phyloP scores from a whole-genome alignment of 2,888 invertebrate genomes.

The Dryomyza anilis region DNA sequence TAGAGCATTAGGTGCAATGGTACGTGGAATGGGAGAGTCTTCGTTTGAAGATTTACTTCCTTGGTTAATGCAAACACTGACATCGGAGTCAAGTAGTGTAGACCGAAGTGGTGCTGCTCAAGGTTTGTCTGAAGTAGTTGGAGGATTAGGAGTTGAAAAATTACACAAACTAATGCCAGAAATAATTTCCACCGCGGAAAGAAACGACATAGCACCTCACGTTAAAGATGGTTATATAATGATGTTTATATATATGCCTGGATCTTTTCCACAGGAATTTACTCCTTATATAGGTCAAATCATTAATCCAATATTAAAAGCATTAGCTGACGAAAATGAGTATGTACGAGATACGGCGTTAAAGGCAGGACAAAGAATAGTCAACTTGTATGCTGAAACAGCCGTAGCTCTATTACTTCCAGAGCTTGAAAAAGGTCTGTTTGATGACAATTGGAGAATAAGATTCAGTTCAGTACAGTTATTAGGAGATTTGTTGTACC shows the following conservation, averaged over 20 bases:
- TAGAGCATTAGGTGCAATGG: slow-evolving; percentile 96
- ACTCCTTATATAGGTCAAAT: slow-evolving; percentile 95
- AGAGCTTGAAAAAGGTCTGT: slow-evolving; percentile 90
- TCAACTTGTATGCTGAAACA: slow-evolving; percentile 93
- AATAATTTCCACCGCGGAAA: slow-evolving; percentile 91
- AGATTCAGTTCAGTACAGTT: slow-evolving; percentile 93
- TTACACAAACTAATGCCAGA: slow-evolving; percentile 96
- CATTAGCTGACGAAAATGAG: slow-evolving; percentile 98
- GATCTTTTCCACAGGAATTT: slow-evolving; percentile 94
- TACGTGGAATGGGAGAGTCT: slow-evolving; percentile 94
- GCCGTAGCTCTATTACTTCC: slow-evolving; percentile 92
- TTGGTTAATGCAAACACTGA: slow-evolving; percentile 97
- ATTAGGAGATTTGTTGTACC: slow-evolving; percentile 92
- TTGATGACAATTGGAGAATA: slow-evolving; percentile 99
- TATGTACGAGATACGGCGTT: slow-evolving; percentile 97
- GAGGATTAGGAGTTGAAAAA: slow-evolving; percentile 93
- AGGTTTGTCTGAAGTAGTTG: slow-evolving; percentile 96
- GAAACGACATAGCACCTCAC: slow-evolving; percentile 92
- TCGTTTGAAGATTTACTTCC: slow-evolving; percentile 95
- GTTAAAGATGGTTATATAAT: slow-evolving; percentile 99
- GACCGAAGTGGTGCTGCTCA: slow-evolving; percentile 96
- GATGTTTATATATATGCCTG: slow-evolving; percentile 99
- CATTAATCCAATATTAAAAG: slow-evolving; percentile 95
- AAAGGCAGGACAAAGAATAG: slow-evolving; percentile 95
- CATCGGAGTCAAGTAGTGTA: slow-evolving; percentile 93